These are phyloP conservation scores for Syncerus caffer DNA, from an alignment of 2,797 vertebrate species.

Conservation along the genomic window DNA sequence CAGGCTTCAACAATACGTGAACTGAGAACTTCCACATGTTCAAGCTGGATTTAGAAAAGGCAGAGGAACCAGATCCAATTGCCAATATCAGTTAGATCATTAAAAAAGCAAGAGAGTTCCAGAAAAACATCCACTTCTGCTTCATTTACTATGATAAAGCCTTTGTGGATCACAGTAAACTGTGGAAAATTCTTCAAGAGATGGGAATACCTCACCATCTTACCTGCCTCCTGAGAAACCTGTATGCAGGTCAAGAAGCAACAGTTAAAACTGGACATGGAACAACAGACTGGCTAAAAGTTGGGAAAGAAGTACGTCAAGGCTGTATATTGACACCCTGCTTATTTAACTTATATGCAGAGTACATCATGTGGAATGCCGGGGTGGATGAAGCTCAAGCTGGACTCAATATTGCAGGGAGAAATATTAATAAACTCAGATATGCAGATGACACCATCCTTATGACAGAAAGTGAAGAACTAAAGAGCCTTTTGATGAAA, in stretches of 20 bases:
- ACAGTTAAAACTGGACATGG: neutral
- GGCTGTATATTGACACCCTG: neutral
- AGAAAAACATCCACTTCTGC: neutral
- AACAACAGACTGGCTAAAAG: neutral
- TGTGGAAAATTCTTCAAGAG: neutral
- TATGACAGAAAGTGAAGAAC: neutral
- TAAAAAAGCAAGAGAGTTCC: neutral
- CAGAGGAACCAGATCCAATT: neutral
- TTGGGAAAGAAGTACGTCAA: neutral
- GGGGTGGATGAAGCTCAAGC: neutral
- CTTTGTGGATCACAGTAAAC: neutral
- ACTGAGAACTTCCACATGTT: neutral
- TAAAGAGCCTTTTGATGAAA: neutral
- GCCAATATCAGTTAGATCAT: neutral
- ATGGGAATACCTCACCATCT: neutral
- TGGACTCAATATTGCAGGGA: neutral
- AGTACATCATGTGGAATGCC: neutral
- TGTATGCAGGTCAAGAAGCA: neutral
- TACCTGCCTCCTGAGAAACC: neutral
- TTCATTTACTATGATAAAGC: neutral
- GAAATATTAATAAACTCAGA: neutral
- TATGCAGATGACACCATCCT: neutral
- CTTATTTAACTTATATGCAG: neutral
- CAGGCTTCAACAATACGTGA: neutral
- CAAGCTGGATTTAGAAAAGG: neutral